Percentiles rank a stretch among this genome's conserved stretches.
Conservation (phyloP, 1,140 invertebrate genomes). For the Philotrypesis tridentata region DNA sequence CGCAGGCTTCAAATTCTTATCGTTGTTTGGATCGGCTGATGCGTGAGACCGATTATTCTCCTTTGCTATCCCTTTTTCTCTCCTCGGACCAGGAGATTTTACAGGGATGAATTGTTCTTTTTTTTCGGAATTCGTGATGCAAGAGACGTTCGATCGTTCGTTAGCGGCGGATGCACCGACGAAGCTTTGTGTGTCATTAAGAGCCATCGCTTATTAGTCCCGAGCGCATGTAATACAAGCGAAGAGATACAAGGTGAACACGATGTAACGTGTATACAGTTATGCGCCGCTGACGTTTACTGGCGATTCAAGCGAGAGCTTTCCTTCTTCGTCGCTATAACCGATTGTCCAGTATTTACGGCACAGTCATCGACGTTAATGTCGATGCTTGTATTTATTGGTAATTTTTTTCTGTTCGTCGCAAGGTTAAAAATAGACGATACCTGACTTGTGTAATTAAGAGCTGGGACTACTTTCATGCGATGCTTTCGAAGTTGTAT, state of each 20-base stretch:
- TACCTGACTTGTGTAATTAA: not conserved
- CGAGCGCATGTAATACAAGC: not conserved
- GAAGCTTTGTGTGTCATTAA: not conserved
- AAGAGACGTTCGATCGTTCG: not conserved
- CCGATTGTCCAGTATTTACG: not conserved
- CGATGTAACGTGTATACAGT: not conserved
- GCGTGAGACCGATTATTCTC: not conserved
- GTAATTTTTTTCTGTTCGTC: not conserved
- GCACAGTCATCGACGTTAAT: not conserved
- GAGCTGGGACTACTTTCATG: not conserved
- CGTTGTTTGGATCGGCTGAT: slow-evolving; percentile 18
- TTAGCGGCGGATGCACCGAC: not conserved
- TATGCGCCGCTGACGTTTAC: not conserved
- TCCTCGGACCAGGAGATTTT: not conserved
- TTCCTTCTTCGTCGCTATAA: not conserved
- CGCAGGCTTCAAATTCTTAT: slow-evolving; percentile 31
- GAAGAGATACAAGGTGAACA: slow-evolving; percentile 7
- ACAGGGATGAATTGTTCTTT: not conserved
- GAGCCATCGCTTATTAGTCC: slow-evolving; percentile 6
- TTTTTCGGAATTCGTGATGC: not conserved
- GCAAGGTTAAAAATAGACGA: not conserved
- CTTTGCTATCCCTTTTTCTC: not conserved
- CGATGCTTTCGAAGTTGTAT: no score
- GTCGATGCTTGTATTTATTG: not conserved
- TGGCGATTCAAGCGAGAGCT: not conserved